Conservation (phyloP, 2,113 vertebrate species). For the Vulpes vulpes region DNA sequence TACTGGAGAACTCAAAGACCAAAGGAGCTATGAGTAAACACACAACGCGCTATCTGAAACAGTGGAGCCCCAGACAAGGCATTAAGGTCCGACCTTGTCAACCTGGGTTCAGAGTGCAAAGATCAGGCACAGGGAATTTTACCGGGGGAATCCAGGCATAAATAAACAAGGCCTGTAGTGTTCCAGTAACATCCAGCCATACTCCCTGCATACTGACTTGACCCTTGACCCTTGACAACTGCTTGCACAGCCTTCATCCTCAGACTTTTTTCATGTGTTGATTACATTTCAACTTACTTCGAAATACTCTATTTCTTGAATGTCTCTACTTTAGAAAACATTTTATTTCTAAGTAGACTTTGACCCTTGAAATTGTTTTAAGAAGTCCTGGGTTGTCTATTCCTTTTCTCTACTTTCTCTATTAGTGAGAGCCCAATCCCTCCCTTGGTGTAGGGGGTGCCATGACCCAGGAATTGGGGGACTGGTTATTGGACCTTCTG, state of each 20-base stretch:
- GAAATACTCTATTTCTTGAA: background rate
- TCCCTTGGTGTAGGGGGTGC: background rate
- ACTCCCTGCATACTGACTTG: background rate
- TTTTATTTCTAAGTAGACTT: background rate
- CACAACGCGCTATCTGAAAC: background rate
- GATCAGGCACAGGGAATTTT: background rate
- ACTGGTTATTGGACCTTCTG: background rate
- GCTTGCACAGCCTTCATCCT: background rate
- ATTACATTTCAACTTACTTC: background rate
- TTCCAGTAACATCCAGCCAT: background rate
- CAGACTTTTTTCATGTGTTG: background rate
- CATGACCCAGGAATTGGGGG: background rate
- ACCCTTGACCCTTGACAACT: background rate
- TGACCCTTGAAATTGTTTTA: background rate
- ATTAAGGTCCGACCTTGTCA: background rate
- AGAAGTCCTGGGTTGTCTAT: background rate
- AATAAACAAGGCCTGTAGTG: background rate
- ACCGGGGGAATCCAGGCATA: background rate
- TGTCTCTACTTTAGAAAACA: background rate
- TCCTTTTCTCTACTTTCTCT: background rate
- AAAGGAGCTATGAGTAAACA: background rate
- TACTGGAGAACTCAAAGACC: slow-evolving; percentile 17
- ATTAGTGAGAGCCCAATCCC: background rate
- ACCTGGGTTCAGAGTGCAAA: background rate
- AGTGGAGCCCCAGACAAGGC: background rate